Base-by-base conservation (phyloP, 2,888 invertebrate genomes). In the Tenthredo distinguenda region DNA sequence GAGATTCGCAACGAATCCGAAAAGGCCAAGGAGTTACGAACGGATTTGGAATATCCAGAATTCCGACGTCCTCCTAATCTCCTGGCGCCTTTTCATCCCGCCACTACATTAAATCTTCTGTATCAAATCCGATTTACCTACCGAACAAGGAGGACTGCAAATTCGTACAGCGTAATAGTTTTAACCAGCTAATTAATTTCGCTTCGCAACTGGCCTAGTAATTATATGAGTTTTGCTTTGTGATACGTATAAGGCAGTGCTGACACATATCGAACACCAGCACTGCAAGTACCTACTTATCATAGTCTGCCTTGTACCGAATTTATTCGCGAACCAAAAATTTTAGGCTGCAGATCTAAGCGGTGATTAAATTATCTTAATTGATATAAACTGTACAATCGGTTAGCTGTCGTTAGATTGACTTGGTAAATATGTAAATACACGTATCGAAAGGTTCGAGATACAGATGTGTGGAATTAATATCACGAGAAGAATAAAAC, bases 121-220 rank as follows among this genome's bases (percentile, higher is more conserved):
- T n/a, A 34, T 37, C 18, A 40, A 37, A 72, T 37, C 7, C n/a
- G 40, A 40, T 40, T 6, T 47, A 47, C 26, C 50, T 15, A 18
- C 79, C 79, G 58, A 79, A 55, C 5, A 55, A 12, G 79, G 79
- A 18, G n/a, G n/a, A 18, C 26, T 26, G 26, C 26, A n/a, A 79
- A 55, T 34, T 55, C 18, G 34, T 47, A n/a, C 26, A 21, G 15
- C 55, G 55, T 79, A 34, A 58, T 37, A 79, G 55, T 79, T 58
- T 79, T 55, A 79, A 58, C 79, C 10, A 10, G 58, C 58, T 58
- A 79, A 79, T 79, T 79, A 79, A 79, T 79, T 79, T 79, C 37
- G 47, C 79, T 79, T 79, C 31, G 55, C 58, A 58, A 79, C 58
- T 34, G 79, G 79, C 50, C 55, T 55, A 79, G 79, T 55, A 79